phyloP scores from a whole-genome alignment of 2,888 invertebrate species.

The Scrobipalpa atriplicella region DNA sequence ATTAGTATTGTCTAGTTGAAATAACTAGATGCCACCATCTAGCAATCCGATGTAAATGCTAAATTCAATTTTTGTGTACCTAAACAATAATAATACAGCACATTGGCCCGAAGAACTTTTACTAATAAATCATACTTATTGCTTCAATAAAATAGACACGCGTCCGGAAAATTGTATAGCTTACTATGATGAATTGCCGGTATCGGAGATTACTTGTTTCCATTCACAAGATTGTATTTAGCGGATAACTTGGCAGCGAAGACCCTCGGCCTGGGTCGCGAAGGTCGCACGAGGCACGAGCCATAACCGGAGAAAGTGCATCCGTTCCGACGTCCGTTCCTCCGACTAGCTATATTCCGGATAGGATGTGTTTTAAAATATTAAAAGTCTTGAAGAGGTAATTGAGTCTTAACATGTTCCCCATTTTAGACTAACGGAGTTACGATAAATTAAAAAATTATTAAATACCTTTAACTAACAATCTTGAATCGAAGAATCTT shows the following conservation, averaged over 20 bases:
- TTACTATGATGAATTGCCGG: conserved; percentile 2
- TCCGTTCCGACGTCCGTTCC: conserved; percentile 19
- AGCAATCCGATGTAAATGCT: background rate
- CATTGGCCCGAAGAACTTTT: background rate
- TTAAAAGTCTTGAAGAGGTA: no score
- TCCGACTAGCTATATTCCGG: background rate
- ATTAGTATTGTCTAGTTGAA: conserved; percentile 19
- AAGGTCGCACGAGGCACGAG: conserved; percentile 42
- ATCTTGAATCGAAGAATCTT: no score
- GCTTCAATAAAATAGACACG: background rate
- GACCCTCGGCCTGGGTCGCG: conserved; percentile 39
- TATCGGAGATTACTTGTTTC: background rate
- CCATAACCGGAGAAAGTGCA: conserved; percentile 47
- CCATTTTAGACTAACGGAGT: no score
- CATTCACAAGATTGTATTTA: background rate
- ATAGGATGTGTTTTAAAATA: background rate
- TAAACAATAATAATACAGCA: conserved; percentile 1
- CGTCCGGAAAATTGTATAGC: background rate
- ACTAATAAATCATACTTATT: background rate
- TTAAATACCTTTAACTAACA: no score
- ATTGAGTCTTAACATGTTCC: no score
- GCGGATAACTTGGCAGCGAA: background rate
- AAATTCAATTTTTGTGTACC: background rate
- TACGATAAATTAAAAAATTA: no score
- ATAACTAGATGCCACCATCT: conserved; percentile 8